phyloP scores from a whole-genome alignment of 1,140 invertebrate genomes.

The Choristoneura fumiferana region DNA sequence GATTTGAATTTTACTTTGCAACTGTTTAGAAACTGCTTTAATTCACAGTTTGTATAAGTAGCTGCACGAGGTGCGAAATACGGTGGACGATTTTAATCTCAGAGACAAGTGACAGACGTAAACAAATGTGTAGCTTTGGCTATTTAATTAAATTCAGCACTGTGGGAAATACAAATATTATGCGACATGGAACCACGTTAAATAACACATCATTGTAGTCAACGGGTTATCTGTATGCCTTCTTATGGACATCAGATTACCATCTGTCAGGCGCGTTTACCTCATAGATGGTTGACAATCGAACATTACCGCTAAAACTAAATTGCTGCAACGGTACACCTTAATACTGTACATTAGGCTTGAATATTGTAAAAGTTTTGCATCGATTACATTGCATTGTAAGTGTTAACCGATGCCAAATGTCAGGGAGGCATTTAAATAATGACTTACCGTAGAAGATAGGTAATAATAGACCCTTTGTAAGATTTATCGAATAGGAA shows the following conservation, averaged over 20 bases:
- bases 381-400: neutral
- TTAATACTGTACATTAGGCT: neutral
- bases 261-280: conserved; percentile 19
- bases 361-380: neutral
- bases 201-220: conserved; percentile 19
- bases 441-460: conserved; percentile 31
- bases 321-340: neutral
- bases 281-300: neutral
- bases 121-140: too few relatives aligned
- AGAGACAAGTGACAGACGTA: neutral
- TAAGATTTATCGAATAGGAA: conserved; percentile 36
- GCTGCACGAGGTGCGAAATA: conserved; percentile 6
- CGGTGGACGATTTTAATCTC: neutral
- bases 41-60: conserved; percentile 14
- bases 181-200: neutral
- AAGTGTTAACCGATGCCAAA: conserved; percentile 27
- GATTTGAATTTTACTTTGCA: conserved; percentile 3
- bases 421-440: conserved; percentile 33
- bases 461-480: conserved; percentile 23
- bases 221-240: conserved; percentile 12
- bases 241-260: conserved; percentile 26
- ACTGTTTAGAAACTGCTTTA: conserved; percentile 2
- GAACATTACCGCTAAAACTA: neutral
- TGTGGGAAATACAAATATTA: neutral
- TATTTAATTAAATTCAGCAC: neutral